Percentiles rank a stretch among this genome's conserved stretches.
Evolutionary conservation across 2,797 vertebrate genomes (phyloP).

Genomic region (Notolepis coatsorum): DNA sequence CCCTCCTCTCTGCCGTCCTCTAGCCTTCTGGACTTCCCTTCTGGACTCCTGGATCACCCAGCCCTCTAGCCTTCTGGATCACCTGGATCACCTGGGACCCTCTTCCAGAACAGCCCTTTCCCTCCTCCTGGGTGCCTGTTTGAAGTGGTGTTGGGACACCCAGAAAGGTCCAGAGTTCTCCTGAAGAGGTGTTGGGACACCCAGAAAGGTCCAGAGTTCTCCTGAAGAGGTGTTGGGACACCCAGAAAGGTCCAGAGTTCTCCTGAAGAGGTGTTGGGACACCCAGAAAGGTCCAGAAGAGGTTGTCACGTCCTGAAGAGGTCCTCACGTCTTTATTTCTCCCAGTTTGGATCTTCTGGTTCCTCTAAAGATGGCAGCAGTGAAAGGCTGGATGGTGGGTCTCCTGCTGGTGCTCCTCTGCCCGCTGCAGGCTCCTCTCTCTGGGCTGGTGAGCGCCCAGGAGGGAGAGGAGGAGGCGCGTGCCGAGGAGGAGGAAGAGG

Average conservation of each 20-base stretch:
- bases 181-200: too few species aligned
- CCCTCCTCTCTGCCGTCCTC: constrained; percentile 8
- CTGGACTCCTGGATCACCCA: background rate
- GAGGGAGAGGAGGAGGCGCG: constrained; percentile 21
- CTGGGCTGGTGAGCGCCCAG: constrained; percentile 54
- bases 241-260: background rate
- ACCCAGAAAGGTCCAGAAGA: background rate
- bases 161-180: too few species aligned
- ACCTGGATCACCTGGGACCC: background rate
- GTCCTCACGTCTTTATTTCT: background rate
- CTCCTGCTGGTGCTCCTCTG: constrained; percentile 77
- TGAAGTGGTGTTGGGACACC: too few species aligned
- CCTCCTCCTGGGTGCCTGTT: too few species aligned
- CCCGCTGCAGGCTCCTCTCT: constrained; percentile 49
- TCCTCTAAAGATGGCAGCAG: constrained; percentile 76
- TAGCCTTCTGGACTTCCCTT: background rate
- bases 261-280: background rate
- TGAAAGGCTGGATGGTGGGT: constrained; percentile 65
- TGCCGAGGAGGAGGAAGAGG: constrained; percentile 14
- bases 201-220: too few species aligned
- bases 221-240: background rate
- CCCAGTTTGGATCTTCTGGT: background rate
- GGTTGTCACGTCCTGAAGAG: constrained; percentile 4
- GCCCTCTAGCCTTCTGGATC: background rate
- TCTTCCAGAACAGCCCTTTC: background rate